phyloP scores from a whole-genome alignment of 1,140 invertebrate species.

The Drosophila virilis region DNA sequence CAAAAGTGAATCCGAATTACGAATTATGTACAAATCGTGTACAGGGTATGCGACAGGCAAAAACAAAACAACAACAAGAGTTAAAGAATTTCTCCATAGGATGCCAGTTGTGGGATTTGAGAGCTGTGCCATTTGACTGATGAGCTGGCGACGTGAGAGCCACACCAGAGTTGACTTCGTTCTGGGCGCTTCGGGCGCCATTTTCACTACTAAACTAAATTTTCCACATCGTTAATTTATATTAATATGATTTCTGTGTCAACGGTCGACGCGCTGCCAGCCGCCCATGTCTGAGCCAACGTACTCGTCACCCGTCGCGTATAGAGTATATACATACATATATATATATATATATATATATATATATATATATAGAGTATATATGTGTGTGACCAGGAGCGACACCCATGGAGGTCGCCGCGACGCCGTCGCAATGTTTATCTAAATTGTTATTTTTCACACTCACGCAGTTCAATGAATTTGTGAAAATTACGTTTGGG shows the following conservation, averaged over 20 bases:
- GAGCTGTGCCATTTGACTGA: constrained; percentile 75
- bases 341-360: background rate
- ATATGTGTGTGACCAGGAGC: constrained; percentile 18
- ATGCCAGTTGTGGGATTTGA: constrained; percentile 62
- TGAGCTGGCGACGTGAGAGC: constrained; percentile 74
- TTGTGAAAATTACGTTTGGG: constrained; percentile 84
- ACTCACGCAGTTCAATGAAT: constrained; percentile 84
- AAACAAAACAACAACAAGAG: constrained; percentile 22
- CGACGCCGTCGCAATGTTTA: constrained; percentile 81
- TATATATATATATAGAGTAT: constrained; percentile 3
- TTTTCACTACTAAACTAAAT: constrained; percentile 84
- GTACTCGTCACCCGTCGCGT: constrained; percentile 52
- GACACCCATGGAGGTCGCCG: constrained; percentile 73
- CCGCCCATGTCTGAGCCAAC: constrained; percentile 52
- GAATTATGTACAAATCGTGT: background rate
- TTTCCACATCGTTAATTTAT: constrained; percentile 85
- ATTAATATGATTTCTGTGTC: constrained; percentile 84
- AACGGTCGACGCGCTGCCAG: constrained; percentile 68
- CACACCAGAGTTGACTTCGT: constrained; percentile 45
- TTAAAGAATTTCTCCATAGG: background rate
- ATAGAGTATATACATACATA: constrained; percentile 13
- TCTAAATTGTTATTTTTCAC: constrained; percentile 84
- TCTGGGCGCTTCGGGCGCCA: constrained; percentile 35
- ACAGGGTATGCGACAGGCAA: background rate
- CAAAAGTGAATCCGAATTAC: constrained; percentile 37